These are phyloP conservation scores for Pelusios castaneus DNA, from an alignment of 2,113 vertebrate species.

Conservation along the genomic window DNA sequence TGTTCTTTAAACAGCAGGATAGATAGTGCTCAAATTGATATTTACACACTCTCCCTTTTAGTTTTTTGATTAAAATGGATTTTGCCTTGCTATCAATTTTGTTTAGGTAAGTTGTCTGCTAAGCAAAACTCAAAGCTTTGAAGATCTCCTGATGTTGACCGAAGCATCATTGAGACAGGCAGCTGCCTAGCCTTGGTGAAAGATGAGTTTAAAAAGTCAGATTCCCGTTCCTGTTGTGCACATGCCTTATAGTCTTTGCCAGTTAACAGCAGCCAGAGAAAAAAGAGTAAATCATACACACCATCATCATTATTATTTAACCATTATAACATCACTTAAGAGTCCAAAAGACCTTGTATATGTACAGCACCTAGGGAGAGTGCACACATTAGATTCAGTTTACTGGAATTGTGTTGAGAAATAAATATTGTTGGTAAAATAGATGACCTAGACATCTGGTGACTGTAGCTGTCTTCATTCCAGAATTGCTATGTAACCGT, in stretches of 20 bases:
- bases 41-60: conserved; percentile 1
- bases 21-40: background rate
- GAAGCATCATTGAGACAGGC: background rate
- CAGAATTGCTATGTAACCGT: background rate
- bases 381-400: background rate
- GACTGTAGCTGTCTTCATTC: background rate
- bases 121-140: background rate
- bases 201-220: conserved; percentile 8
- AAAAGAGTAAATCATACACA: background rate
- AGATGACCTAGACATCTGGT: background rate
- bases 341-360: background rate
- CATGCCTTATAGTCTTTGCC: background rate
- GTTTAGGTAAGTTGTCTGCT: conserved; percentile 4
- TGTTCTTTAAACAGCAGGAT: background rate
- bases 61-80: background rate
- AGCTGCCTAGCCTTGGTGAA: conserved; percentile 10
- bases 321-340: background rate
- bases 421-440: background rate
- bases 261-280: background rate
- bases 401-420: background rate
- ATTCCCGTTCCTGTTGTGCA: background rate
- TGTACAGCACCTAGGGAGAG: background rate
- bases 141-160: background rate
- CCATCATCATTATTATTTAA: background rate
- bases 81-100: conserved; percentile 3